Evolutionary conservation across 2,113 vertebrate genomes (phyloP).

Genomic region (Pipa parva): DNA sequence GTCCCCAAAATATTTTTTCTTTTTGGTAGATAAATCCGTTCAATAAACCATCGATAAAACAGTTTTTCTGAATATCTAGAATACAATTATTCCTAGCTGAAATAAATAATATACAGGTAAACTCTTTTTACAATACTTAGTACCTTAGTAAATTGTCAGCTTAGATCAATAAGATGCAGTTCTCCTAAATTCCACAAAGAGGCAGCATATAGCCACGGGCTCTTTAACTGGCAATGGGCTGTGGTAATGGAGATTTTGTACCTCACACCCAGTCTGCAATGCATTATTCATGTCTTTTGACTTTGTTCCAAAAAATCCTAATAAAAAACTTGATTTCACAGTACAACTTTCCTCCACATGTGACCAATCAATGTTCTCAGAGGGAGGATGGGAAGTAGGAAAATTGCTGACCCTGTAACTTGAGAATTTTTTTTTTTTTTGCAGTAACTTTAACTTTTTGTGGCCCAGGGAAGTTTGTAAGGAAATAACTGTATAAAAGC

Average conservation of each 20-base stretch:
- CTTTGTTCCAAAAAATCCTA: constrained; percentile 12
- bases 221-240: background rate
- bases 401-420: constrained; percentile 19
- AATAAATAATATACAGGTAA: too few relatives aligned
- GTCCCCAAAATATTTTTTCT: too few relatives aligned
- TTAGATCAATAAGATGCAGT: too few relatives aligned
- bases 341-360: constrained; percentile 18
- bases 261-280: constrained; percentile 42
- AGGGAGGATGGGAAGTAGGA: background rate
- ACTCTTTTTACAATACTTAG: too few relatives aligned
- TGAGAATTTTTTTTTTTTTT: background rate
- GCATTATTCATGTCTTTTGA: constrained; percentile 29
- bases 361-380: constrained; percentile 20
- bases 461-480: too few relatives aligned
- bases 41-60: too few relatives aligned
- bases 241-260: constrained; percentile 41
- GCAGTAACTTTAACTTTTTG: too few relatives aligned
- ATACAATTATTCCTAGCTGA: too few relatives aligned
- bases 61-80: too few relatives aligned
- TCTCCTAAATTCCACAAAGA: constrained; percentile 8
- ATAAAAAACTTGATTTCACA: constrained; percentile 23
- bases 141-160: too few relatives aligned
- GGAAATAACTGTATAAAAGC: too few relatives aligned
- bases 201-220: constrained; percentile 1
- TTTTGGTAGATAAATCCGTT: too few relatives aligned